Conservation (phyloP, 2,113 vertebrate genomes). For the Pedetes capensis region DNA sequence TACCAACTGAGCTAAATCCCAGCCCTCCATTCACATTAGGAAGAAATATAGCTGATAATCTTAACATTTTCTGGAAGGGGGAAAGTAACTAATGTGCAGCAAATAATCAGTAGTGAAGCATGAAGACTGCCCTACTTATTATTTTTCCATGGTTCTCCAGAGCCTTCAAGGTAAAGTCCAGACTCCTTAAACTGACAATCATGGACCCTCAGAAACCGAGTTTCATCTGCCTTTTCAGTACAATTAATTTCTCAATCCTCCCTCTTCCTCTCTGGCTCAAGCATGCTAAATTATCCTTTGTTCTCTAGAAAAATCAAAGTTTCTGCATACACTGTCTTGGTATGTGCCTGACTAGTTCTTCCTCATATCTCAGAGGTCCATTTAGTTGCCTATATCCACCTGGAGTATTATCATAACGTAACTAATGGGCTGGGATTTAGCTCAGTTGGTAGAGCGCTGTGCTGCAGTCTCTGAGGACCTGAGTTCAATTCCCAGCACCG, state of each 20-base stretch:
- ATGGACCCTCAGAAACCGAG: neutral
- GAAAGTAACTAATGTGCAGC: slow-evolving; percentile 13
- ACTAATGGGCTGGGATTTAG: too few species aligned
- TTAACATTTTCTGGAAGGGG: slow-evolving; percentile 51
- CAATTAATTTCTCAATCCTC: neutral
- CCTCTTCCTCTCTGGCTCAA: neutral
- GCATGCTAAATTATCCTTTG: neutral
- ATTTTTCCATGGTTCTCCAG: slow-evolving; percentile 13
- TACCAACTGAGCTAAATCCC: too few species aligned
- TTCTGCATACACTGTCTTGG: neutral
- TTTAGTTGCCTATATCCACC: neutral
- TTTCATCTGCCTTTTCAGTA: neutral
- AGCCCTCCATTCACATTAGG: too few species aligned
- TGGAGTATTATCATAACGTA: neutral
- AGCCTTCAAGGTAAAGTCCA: slow-evolving; percentile 27
- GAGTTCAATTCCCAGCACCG: too few species aligned
- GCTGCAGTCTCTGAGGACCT: too few species aligned
- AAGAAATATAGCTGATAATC: slow-evolving; percentile 19
- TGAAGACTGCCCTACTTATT: slow-evolving; percentile 45
- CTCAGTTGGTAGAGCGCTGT: too few species aligned
- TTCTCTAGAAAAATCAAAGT: slow-evolving; percentile 14
- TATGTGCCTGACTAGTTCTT: neutral
- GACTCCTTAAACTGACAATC: slow-evolving; percentile 3
- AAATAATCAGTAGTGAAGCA: slow-evolving; percentile 19
- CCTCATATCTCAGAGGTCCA: neutral